These are phyloP conservation scores for Aphaenogaster rudis DNA, from an alignment of 1,140 invertebrate species.

Conservation along the genomic window DNA sequence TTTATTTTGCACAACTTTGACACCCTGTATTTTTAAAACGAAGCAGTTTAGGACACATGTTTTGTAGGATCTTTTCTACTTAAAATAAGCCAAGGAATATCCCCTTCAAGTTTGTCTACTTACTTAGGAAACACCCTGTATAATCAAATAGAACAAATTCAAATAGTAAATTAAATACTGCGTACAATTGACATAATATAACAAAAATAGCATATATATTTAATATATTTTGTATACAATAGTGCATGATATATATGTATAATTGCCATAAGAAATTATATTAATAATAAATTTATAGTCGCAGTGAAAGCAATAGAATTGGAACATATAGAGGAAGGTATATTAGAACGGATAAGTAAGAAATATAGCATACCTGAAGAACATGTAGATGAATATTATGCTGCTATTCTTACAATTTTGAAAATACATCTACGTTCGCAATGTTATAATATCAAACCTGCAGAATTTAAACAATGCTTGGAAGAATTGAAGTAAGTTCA, in stretches of 20 bases:
- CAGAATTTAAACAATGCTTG: slow-evolving; percentile 82
- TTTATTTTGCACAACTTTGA: no score
- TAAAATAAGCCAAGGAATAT: no score
- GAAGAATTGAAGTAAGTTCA: slow-evolving; percentile 82
- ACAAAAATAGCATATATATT: not conserved
- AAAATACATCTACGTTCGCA: slow-evolving; percentile 75
- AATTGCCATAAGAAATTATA: slow-evolving; percentile 53
- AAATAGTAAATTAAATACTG: not conserved
- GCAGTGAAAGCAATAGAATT: slow-evolving; percentile 84
- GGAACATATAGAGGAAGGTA: slow-evolving; percentile 83
- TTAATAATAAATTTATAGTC: slow-evolving; percentile 69
- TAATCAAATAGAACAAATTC: not conserved
- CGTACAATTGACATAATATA: not conserved
- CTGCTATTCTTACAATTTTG: slow-evolving; percentile 81
- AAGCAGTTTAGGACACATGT: no score
- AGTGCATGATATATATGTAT: slow-evolving; percentile 24
- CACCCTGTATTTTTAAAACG: no score
- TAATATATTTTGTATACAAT: slow-evolving; percentile 27
- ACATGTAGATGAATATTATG: slow-evolving; percentile 83
- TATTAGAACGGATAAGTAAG: slow-evolving; percentile 82
- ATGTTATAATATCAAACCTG: slow-evolving; percentile 75
- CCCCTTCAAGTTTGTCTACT: no score
- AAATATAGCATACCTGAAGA: slow-evolving; percentile 80
- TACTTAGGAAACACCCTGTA: no score
- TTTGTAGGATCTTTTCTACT: no score